Conservation (phyloP, 2,797 vertebrate species). For the Silurus aristotelis region DNA sequence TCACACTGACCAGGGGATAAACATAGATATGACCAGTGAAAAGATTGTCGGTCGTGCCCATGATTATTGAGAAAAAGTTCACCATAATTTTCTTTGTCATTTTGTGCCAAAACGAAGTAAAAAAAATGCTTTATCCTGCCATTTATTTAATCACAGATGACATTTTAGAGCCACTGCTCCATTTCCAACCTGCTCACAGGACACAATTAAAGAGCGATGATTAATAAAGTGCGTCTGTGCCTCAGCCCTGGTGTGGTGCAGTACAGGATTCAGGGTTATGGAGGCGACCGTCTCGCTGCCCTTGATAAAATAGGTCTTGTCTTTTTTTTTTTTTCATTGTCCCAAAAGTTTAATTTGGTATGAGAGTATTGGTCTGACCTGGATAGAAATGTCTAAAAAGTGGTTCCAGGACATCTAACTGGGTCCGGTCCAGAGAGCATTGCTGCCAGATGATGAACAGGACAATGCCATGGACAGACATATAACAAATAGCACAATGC, state of each 20-base stretch:
- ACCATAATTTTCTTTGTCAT: neutral
- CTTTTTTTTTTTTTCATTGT: slow-evolving; percentile 3
- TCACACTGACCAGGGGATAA: neutral
- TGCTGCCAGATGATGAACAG: slow-evolving; percentile 37
- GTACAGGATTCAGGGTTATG: neutral
- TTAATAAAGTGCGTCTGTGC: slow-evolving; percentile 35
- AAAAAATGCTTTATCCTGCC: neutral
- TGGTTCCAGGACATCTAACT: slow-evolving; percentile 48
- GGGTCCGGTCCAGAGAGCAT: slow-evolving; percentile 36
- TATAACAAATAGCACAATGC: neutral
- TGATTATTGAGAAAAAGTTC: neutral
- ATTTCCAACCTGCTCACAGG: slow-evolving; percentile 30
- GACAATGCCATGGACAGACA: slow-evolving; percentile 10
- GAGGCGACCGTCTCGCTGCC: slow-evolving; percentile 14
- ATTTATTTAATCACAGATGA: neutral
- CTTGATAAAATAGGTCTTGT: slow-evolving; percentile 47
- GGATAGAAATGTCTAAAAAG: slow-evolving; percentile 42
- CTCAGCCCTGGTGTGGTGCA: slow-evolving; percentile 13
- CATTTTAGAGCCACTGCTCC: slow-evolving; percentile 14
- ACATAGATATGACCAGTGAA: neutral
- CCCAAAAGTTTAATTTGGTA: slow-evolving; percentile 42
- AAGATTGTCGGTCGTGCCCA: neutral
- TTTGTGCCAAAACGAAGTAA: slow-evolving; percentile 3
- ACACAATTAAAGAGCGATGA: slow-evolving; percentile 21
- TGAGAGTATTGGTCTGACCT: slow-evolving; percentile 43